These are phyloP conservation scores for Drosophila kikkawai DNA, from an alignment of 1,140 invertebrate genomes.

Conservation along the genomic window DNA sequence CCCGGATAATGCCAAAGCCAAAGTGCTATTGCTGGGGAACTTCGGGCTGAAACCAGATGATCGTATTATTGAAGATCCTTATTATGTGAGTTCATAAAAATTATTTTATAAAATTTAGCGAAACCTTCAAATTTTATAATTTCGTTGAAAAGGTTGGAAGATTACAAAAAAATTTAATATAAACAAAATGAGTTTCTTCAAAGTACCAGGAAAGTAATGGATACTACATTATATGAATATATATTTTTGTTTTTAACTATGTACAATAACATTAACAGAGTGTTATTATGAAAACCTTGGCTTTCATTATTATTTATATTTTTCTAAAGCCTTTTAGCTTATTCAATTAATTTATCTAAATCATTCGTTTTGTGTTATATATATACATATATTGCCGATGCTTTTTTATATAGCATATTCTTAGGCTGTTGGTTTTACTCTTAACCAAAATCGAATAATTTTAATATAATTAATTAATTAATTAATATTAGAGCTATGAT, in stretches of 20 bases:
- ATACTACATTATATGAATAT: no score
- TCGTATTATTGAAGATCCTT: slow-evolving; percentile 93
- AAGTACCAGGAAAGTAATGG: not conserved
- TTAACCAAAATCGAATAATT: no score
- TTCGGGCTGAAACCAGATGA: slow-evolving; percentile 90
- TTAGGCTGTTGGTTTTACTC: not conserved
- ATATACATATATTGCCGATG: not conserved
- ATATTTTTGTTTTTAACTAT: no score
- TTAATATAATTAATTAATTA: no score
- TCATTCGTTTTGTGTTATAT: no score
- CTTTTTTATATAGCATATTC: not conserved
- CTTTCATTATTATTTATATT: not conserved
- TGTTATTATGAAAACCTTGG: no score
- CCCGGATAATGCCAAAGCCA: slow-evolving; percentile 88
- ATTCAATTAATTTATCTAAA: no score
- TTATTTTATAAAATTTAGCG: no score
- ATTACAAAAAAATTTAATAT: not conserved
- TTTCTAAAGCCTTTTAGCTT: not conserved
- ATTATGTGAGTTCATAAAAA: slow-evolving; percentile 88
- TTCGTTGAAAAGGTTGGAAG: not conserved
- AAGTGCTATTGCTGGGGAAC: slow-evolving; percentile 91
- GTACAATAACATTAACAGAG: no score
- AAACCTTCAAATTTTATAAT: no score
- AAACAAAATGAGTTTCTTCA: no score
- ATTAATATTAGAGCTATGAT: not conserved